These are phyloP conservation scores for Halcyon leucocephala DNA, from an alignment of 2,797 vertebrate species.

Conservation along the genomic window DNA sequence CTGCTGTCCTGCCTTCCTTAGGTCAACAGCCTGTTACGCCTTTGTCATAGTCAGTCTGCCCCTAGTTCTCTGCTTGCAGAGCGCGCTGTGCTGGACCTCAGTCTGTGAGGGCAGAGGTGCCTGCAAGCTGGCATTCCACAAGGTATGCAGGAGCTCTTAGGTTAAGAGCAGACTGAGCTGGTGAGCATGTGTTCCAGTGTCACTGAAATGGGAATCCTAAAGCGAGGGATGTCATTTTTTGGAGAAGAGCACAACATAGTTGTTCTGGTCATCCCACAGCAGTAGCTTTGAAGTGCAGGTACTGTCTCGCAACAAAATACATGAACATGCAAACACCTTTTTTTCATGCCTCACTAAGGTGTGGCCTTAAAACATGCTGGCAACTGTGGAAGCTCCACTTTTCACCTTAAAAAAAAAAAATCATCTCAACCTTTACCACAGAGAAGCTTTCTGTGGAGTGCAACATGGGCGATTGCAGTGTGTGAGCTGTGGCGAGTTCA, in stretches of 20 bases:
- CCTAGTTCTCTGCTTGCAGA: neutral
- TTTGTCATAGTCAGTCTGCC: no score
- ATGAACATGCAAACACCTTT: fast-evolving
- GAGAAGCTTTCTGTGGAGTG: neutral
- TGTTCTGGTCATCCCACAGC: neutral
- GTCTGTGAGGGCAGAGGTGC: neutral
- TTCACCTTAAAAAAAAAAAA: no score
- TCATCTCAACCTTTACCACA: neutral
- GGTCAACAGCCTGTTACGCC: no score
- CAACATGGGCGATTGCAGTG: neutral
- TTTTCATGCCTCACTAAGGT: neutral
- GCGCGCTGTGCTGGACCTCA: neutral
- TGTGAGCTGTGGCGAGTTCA: neutral
- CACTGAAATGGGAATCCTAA: neutral
- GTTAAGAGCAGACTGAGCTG: neutral
- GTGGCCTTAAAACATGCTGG: neutral
- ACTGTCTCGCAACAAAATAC: neutral
- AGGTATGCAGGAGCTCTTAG: neutral
- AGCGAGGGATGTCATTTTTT: fast-evolving
- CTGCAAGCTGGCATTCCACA: neutral
- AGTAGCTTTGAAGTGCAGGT: neutral
- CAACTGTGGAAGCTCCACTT: neutral
- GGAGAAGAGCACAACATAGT: neutral
- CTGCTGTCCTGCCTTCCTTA: neutral
- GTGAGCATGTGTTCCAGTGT: fast-evolving